Conservation (phyloP, 2,888 invertebrate species). For the Cephus rjabovi region DNA sequence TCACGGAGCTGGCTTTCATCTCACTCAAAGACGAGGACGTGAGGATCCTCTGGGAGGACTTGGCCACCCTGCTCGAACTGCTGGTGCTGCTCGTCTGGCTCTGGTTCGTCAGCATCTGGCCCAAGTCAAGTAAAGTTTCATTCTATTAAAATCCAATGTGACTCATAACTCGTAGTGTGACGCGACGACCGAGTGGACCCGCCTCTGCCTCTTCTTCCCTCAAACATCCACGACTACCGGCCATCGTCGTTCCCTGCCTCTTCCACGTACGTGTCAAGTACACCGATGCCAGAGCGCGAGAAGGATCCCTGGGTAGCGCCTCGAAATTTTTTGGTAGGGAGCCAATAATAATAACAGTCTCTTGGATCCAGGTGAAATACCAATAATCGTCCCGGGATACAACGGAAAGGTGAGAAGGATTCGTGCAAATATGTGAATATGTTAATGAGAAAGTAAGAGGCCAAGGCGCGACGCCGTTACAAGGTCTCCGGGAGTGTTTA, state of each 20-base stretch:
- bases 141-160: constrained; percentile 55
- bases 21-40: constrained; percentile 70
- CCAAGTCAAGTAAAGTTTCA: constrained; percentile 46
- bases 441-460: background rate
- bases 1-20: constrained; percentile 85
- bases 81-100: constrained; percentile 70
- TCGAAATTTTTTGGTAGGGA: background rate
- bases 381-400: background rate
- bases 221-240: background rate
- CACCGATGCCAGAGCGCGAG: background rate
- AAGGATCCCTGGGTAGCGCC: background rate
- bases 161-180: constrained; percentile 28
- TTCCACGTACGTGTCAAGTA: background rate
- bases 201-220: background rate
- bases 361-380: background rate
- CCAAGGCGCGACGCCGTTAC: background rate
- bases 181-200: background rate
- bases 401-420: background rate
- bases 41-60: constrained; percentile 71
- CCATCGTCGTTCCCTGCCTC: background rate
- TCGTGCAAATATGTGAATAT: background rate
- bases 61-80: constrained; percentile 68
- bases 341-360: background rate
- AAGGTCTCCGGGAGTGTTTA: background rate
- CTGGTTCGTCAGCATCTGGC: constrained; percentile 63